Percentiles rank a stretch among this genome's conserved stretches.
Evolutionary conservation across 2,113 vertebrate genomes (phyloP).

Genomic region (Gasterosteus aculeatus): DNA sequence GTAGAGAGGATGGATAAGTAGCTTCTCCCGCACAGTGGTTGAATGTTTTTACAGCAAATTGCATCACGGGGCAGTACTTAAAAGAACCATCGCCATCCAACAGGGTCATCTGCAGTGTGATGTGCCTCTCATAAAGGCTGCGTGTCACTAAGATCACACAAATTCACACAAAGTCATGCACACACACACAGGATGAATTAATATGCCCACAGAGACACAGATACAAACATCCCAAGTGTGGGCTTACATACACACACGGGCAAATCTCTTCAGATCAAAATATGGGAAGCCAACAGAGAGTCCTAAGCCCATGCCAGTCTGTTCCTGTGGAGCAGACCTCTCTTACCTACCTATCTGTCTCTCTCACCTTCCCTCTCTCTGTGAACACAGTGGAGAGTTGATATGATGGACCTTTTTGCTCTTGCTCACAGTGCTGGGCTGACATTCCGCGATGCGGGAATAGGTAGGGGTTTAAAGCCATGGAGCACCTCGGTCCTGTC

Average conservation of each 20-base stretch:
- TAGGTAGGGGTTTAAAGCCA: slow-evolving; percentile 30
- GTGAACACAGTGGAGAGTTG: slow-evolving; percentile 35
- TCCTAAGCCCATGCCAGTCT: slow-evolving; percentile 26
- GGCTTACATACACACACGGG: slow-evolving; percentile 15
- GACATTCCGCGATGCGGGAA: slow-evolving; percentile 42
- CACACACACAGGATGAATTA: slow-evolving; percentile 27
- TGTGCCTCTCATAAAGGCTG: slow-evolving; percentile 50
- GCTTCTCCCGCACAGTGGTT: slow-evolving; percentile 67
- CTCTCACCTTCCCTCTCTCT: slow-evolving; percentile 9
- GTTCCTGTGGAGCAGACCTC: slow-evolving; percentile 24
- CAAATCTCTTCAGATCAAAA: slow-evolving; percentile 37
- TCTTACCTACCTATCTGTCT: slow-evolving; percentile 11
- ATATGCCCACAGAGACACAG: slow-evolving; percentile 38
- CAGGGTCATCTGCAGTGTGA: slow-evolving; percentile 72
- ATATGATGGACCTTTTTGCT: slow-evolving; percentile 44
- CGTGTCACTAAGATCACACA: slow-evolving; percentile 40
- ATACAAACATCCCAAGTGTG: slow-evolving; percentile 18
- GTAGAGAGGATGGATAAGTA: slow-evolving; percentile 58
- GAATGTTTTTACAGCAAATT: slow-evolving; percentile 74
- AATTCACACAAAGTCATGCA: slow-evolving; percentile 6
- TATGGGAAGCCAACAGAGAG: slow-evolving; percentile 36
- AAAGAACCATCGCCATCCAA: slow-evolving; percentile 62
- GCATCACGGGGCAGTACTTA: slow-evolving; percentile 67
- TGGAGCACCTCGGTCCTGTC: slow-evolving; percentile 43
- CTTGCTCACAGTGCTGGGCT: slow-evolving; percentile 22